Evolutionary conservation across 2,113 vertebrate species (phyloP).

Genomic region (Athene noctua): DNA sequence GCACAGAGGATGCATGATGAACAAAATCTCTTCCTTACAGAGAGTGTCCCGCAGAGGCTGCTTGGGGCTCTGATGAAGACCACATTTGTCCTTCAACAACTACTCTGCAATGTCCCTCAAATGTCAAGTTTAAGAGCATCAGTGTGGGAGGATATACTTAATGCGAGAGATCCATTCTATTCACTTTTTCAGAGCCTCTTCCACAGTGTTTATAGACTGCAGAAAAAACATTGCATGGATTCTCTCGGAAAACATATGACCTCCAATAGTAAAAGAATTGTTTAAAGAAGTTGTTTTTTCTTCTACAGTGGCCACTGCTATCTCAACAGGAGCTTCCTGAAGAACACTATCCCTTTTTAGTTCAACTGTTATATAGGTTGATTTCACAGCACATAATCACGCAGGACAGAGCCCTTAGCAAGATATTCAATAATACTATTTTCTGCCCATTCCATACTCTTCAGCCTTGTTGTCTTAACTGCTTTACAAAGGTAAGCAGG

Average conservation of each 20-base stretch:
- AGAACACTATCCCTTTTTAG: not conserved
- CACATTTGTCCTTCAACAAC: not conserved
- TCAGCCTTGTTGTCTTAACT: not conserved
- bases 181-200: not conserved
- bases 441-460: not conserved
- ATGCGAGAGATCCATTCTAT: not conserved
- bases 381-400: not conserved
- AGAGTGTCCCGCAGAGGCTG: accelerated
- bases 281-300: not conserved
- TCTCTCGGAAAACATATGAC: not conserved
- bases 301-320: not conserved
- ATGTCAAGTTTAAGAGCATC: not conserved
- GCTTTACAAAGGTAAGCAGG: not conserved
- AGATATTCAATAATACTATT: not conserved
- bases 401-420: not conserved
- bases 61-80: not conserved
- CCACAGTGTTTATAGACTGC: accelerated
- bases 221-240: not conserved
- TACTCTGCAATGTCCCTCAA: not conserved
- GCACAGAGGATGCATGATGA: accelerated
- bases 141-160: not conserved
- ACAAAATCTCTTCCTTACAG: not conserved
- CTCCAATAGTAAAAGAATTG: not conserved
- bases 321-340: not conserved
- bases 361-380: not conserved